phyloP scores from a whole-genome alignment of 2,797 vertebrate genomes.

The Clarias pachynema region DNA sequence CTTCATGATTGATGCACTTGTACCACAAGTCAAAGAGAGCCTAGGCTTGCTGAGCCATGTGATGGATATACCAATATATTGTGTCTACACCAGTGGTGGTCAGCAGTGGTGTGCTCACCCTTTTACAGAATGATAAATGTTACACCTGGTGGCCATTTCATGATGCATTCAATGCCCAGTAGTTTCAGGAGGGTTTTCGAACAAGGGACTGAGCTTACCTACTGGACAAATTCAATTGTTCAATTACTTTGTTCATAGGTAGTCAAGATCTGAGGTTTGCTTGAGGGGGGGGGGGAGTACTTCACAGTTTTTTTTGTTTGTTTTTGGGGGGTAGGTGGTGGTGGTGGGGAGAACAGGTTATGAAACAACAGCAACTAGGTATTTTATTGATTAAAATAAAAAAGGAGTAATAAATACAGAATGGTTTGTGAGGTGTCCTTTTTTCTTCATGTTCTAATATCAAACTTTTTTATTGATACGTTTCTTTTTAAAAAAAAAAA shows the following conservation, averaged over 20 bases:
- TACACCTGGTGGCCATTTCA: slow-evolving; percentile 55
- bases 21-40: slow-evolving; percentile 58
- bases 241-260: not conserved
- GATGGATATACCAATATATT: slow-evolving; percentile 64
- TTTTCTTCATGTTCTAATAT: not conserved
- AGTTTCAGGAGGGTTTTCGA: slow-evolving; percentile 36
- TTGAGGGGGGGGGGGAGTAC: not conserved
- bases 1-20: slow-evolving; percentile 61
- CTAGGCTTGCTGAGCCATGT: slow-evolving; percentile 56
- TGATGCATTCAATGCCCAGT: slow-evolving; percentile 45
- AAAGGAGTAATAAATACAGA: not conserved
- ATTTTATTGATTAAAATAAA: slow-evolving; percentile 2
- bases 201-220: slow-evolving; percentile 21
- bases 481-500: not conserved
- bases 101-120: slow-evolving; percentile 57
- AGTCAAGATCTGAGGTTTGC: not conserved
- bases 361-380: not conserved
- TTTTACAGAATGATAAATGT: slow-evolving; percentile 60
- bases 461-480: not conserved
- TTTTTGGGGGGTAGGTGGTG: not conserved
- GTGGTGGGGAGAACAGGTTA: not conserved
- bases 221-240: not conserved
- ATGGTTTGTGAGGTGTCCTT: not conserved
- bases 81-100: slow-evolving; percentile 60
- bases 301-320: not conserved